phyloP scores from a whole-genome alignment of 2,797 vertebrate genomes.

The Heterohyrax brucei region DNA sequence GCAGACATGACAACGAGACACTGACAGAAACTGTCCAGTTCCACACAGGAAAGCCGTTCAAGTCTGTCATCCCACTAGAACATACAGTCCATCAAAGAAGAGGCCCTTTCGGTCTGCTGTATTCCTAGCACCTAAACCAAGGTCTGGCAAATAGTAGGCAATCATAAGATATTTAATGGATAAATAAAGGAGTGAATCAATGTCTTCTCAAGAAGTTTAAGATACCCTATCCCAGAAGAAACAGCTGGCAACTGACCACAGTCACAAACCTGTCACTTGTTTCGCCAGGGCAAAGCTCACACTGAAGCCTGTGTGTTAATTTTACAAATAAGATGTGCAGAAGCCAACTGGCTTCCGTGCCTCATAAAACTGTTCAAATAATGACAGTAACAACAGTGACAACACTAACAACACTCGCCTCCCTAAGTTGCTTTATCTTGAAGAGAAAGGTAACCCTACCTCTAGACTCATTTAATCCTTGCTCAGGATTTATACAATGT shows the following conservation, averaged over 20 bases:
- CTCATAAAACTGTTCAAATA: constrained; percentile 74
- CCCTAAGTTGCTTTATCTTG: constrained; percentile 45
- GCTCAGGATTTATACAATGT: constrained; percentile 79
- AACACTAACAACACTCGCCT: constrained; percentile 61
- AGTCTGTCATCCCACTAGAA: background rate
- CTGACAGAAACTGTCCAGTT: background rate
- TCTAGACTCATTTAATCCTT: constrained; percentile 71
- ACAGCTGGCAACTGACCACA: background rate
- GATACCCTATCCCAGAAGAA: background rate
- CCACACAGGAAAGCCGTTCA: background rate
- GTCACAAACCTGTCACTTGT: background rate
- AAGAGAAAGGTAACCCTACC: constrained; percentile 61
- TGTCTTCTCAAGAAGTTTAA: constrained; percentile 47
- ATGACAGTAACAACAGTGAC: constrained; percentile 63
- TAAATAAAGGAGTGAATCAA: background rate
- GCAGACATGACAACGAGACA: accelerated
- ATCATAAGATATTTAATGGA: background rate
- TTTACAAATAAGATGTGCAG: constrained; percentile 73
- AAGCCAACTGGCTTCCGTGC: constrained; percentile 64
- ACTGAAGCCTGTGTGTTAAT: background rate
- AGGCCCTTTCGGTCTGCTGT: background rate
- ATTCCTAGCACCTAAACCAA: background rate
- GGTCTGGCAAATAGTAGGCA: background rate
- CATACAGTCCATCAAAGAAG: background rate
- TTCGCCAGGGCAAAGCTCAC: background rate